Evolutionary conservation across 2,888 invertebrate species (phyloP).

Genomic region (Synanthedon formicaeformis): DNA sequence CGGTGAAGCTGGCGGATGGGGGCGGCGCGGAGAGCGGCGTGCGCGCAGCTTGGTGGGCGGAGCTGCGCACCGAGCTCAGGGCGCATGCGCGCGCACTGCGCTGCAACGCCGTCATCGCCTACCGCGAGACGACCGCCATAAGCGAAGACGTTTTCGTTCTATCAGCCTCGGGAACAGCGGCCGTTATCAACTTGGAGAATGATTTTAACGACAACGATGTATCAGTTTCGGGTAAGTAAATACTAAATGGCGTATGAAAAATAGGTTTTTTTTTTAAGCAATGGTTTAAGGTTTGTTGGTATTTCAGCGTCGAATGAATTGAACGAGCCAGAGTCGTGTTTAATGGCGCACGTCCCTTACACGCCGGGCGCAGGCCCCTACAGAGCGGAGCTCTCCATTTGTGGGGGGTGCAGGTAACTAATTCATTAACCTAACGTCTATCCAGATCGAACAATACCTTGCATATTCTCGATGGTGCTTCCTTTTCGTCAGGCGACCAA

Average conservation of each 20-base stretch:
- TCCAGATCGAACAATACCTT: too few species aligned
- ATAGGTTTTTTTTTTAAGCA: too few species aligned
- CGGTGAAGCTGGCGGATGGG: constrained; percentile 74
- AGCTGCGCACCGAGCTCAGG: constrained; percentile 93
- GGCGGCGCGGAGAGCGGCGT: constrained; percentile 90
- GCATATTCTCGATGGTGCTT: too few species aligned
- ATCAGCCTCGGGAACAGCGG: constrained; percentile 94
- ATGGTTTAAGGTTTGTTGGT: neutral
- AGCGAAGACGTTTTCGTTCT: constrained; percentile 96
- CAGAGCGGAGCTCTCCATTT: constrained; percentile 42
- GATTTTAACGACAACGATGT: constrained; percentile 45
- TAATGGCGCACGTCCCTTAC: constrained; percentile 84
- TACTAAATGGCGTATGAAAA: neutral
- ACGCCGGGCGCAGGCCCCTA: constrained; percentile 50
- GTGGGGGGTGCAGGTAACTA: constrained; percentile 43
- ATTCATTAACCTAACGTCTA: too few species aligned
- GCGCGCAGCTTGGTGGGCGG: constrained; percentile 97
- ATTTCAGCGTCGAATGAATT: constrained; percentile 28
- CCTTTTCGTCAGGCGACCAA: too few species aligned
- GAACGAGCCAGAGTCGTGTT: constrained; percentile 27
- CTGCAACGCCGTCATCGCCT: constrained; percentile 95
- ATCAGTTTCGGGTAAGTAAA: constrained; percentile 1
- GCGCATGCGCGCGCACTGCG: constrained; percentile 93
- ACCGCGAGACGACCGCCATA: constrained; percentile 92
- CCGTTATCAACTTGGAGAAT: constrained; percentile 73